Conservation (phyloP, 2,888 invertebrate genomes). For the Scaptomyza polygonia region DNA sequence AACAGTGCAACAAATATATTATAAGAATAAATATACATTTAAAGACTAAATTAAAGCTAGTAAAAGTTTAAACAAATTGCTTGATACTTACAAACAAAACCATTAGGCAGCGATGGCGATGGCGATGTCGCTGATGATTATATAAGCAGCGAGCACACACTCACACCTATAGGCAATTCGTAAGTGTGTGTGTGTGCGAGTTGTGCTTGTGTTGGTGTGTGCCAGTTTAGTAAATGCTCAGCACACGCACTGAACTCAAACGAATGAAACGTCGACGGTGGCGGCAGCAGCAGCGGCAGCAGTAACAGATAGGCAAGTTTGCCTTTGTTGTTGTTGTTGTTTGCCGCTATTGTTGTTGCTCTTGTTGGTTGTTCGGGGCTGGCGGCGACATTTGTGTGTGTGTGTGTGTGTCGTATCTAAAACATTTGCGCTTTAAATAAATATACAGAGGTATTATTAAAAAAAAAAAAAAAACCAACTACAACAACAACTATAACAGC, state of each 20-base stretch:
- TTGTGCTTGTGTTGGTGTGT: conserved; percentile 62
- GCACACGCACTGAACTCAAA: conserved; percentile 67
- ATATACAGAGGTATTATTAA: conserved; percentile 77
- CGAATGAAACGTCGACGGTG: conserved; percentile 35
- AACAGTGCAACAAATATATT: background rate
- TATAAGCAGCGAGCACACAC: conserved; percentile 61
- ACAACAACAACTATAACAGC: conserved; percentile 39
- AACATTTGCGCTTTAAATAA: conserved; percentile 80
- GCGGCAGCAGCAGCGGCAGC: conserved; percentile 15
- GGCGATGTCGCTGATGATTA: conserved; percentile 59
- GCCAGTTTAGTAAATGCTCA: conserved; percentile 75
- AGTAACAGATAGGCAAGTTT: conserved; percentile 72
- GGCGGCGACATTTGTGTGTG: conserved; percentile 59
- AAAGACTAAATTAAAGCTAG: conserved; percentile 35
- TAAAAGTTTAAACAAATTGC: conserved; percentile 71
- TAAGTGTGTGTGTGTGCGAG: conserved; percentile 15
- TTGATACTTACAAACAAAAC: conserved; percentile 74
- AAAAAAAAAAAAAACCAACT: conserved; percentile 59
- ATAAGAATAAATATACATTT: conserved; percentile 8
- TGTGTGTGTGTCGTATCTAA: conserved; percentile 72
- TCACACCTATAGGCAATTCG: conserved; percentile 6
- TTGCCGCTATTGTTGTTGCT: conserved; percentile 57
- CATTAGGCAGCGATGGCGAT: conserved; percentile 61
- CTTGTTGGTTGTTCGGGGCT: conserved; percentile 24
- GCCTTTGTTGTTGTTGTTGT: conserved; percentile 57